These are phyloP conservation scores for Schlechtendalia chinensis DNA, from an alignment of 1,140 invertebrate species.

Conservation along the genomic window DNA sequence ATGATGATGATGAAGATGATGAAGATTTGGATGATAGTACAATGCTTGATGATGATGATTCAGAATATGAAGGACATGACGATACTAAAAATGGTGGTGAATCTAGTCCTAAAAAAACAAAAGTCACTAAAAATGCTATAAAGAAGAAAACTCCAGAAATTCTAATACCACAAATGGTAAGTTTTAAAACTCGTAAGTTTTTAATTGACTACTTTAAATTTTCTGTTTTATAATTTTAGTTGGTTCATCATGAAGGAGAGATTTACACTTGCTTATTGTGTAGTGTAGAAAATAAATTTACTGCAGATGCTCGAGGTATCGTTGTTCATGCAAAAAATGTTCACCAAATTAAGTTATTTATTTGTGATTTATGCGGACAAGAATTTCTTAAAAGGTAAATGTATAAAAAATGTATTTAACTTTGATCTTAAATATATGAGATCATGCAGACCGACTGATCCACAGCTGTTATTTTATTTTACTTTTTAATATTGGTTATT, in stretches of 20 bases:
- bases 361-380: conserved; percentile 70
- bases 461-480: no score
- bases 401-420: no score
- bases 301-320: conserved; percentile 62
- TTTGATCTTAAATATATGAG: no score
- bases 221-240: conserved; percentile 53
- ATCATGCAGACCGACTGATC: no score
- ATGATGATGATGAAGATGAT: conserved; percentile 53
- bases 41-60: conserved; percentile 53
- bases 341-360: conserved; percentile 66
- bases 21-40: conserved; percentile 38
- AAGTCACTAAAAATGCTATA: conserved; percentile 20
- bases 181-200: not conserved
- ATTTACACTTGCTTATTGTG: conserved; percentile 65
- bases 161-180: conserved; percentile 50
- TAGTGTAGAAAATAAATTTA: conserved; percentile 57
- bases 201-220: not conserved
- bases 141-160: conserved; percentile 49
- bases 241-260: conserved; percentile 60
- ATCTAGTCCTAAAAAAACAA: conserved; percentile 37
- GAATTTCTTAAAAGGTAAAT: conserved; percentile 61
- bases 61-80: conserved; percentile 53
- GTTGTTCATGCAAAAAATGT: conserved; percentile 62
- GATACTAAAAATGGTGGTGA: conserved; percentile 48
- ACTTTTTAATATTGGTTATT: no score